Evolutionary conservation across 2,113 vertebrate genomes (phyloP).

Genomic region (Tringa solitaria): DNA sequence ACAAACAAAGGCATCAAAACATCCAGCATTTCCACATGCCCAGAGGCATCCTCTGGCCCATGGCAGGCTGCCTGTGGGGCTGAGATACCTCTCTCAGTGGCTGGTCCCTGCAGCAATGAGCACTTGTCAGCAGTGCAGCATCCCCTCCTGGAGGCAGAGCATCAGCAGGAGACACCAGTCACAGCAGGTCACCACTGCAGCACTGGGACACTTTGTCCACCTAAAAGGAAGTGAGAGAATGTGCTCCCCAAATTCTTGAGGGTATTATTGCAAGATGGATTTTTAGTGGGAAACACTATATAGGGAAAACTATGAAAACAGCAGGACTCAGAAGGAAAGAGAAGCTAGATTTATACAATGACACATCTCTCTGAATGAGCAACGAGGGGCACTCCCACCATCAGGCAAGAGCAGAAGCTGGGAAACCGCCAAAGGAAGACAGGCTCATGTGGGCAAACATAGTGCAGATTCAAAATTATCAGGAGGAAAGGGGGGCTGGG

Average conservation of each 20-base stretch:
- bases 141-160: neutral
- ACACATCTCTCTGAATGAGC: neutral
- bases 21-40: neutral
- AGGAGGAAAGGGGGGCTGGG: neutral
- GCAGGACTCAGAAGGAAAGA: neutral
- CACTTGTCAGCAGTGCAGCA: neutral
- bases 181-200: neutral
- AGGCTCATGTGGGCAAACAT: neutral
- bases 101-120: neutral
- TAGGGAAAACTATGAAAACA: neutral
- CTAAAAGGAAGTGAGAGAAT: neutral
- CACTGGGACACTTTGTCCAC: neutral
- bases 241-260: neutral
- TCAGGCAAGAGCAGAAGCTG: neutral
- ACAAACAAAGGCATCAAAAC: neutral
- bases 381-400: accelerated
- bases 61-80: neutral
- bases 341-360: neutral
- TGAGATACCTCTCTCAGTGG: accelerated
- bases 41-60: neutral
- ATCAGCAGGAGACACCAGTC: neutral
- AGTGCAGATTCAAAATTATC: neutral
- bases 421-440: neutral
- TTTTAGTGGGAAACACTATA: neutral
- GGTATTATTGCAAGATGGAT: neutral